Percentiles rank a stretch among this genome's conserved stretches.
Evolutionary conservation across 2,797 vertebrate species (phyloP).

Genomic region (Oreochromis mossambicus): DNA sequence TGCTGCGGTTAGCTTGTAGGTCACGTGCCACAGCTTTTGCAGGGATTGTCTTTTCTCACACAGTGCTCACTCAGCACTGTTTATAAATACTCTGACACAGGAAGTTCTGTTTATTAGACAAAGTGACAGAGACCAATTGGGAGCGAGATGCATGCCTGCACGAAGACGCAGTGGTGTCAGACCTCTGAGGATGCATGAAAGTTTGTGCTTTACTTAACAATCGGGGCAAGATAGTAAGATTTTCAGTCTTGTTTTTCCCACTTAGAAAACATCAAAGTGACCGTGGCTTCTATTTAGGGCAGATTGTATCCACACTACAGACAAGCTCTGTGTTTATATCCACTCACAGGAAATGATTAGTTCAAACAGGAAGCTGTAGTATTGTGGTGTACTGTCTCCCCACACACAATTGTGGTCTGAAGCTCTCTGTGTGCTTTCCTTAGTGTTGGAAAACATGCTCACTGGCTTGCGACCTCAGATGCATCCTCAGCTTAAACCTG

Average conservation of each 20-base stretch:
- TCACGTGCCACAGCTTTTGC: constrained; percentile 50
- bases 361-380: constrained; percentile 63
- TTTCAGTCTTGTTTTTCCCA: not conserved
- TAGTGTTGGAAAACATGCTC: not conserved
- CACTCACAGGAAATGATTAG: constrained; percentile 56
- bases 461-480: not conserved
- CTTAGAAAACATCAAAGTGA: not conserved
- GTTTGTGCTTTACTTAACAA: not conserved
- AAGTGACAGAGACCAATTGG: constrained; percentile 63
- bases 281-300: not conserved
- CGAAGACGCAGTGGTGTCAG: constrained; percentile 42
- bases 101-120: constrained; percentile 74
- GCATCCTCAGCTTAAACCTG: constrained; percentile 14
- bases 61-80: constrained; percentile 63
- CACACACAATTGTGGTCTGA: constrained; percentile 10
- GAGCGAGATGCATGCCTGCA: constrained; percentile 30
- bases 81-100: constrained; percentile 73
- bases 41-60: constrained; percentile 54
- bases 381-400: constrained; percentile 28
- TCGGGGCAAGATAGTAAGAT: not conserved
- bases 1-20: constrained; percentile 4
- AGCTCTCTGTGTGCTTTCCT: not conserved
- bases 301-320: not conserved
- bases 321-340: constrained; percentile 35
- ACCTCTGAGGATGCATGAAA: constrained; percentile 9